These are phyloP conservation scores for Lepidothrix coronata DNA, from an alignment of 2,113 vertebrate genomes.

Conservation along the genomic window DNA sequence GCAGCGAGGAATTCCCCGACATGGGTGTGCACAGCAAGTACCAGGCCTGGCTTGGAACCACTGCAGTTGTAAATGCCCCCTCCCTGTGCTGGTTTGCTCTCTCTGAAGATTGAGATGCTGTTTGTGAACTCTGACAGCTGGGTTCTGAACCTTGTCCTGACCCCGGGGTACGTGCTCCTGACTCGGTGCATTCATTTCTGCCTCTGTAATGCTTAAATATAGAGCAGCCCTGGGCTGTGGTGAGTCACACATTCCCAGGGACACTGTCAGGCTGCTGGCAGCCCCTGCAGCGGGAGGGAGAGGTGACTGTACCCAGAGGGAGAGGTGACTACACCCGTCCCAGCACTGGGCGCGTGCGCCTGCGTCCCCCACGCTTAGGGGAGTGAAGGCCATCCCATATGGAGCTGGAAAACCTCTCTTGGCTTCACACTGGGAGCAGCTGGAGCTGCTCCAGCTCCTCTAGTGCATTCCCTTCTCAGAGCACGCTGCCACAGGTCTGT, in stretches of 20 bases:
- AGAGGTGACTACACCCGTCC: background rate
- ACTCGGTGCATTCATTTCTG: background rate
- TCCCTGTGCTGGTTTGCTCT: background rate
- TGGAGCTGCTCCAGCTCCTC: background rate
- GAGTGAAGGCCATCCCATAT: fast-evolving
- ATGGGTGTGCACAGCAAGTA: background rate
- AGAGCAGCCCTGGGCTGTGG: background rate
- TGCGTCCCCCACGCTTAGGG: fast-evolving
- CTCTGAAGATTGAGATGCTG: background rate
- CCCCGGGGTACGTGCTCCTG: background rate
- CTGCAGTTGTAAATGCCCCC: background rate
- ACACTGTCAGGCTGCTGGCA: background rate
- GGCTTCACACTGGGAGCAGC: background rate
- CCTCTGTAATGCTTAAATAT: background rate
- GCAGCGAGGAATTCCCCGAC: background rate
- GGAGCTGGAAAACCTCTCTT: background rate
- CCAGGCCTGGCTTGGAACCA: background rate
- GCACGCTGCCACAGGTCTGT: fast-evolving
- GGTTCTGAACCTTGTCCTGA: background rate
- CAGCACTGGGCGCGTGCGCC: fast-evolving
- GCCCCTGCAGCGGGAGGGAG: background rate
- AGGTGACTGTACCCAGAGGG: background rate
- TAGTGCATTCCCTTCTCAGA: background rate
- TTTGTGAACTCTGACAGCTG: background rate
- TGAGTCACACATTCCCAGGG: background rate